Percentiles rank a stretch among this genome's conserved stretches.
These are phyloP conservation scores for Phengaris arion DNA, from an alignment of 2,888 invertebrate species.

Conservation along the genomic window DNA sequence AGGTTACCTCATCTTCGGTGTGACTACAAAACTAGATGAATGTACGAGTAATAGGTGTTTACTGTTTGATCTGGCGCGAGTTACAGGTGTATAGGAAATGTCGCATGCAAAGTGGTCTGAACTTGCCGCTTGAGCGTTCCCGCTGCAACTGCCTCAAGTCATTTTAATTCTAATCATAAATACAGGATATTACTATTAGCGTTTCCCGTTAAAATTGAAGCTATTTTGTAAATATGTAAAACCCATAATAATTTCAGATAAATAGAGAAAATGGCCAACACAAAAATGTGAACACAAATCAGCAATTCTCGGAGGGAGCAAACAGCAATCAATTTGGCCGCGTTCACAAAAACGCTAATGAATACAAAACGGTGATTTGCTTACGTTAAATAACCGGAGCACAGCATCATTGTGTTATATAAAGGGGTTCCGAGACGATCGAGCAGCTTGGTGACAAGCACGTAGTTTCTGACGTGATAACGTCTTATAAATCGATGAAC, in stretches of 20 bases:
- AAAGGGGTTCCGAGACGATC: too few relatives aligned
- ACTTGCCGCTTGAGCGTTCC: background rate
- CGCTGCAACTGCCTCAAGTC: background rate
- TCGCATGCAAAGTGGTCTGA: constrained; percentile 14
- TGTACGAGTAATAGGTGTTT: background rate
- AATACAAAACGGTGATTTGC: background rate
- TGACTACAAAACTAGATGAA: too few relatives aligned
- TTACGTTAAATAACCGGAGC: background rate
- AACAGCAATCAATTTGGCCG: constrained; percentile 8
- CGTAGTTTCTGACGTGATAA: too few relatives aligned
- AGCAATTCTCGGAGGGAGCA: background rate
- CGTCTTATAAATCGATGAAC: too few relatives aligned
- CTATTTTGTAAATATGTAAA: background rate
- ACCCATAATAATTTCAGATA: background rate
- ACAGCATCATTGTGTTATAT: background rate
- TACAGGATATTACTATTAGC: too few relatives aligned
- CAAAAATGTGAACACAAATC: constrained; percentile 2
- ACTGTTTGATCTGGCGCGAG: background rate
- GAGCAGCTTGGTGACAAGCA: too few relatives aligned
- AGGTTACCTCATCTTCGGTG: too few relatives aligned
- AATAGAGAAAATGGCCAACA: background rate
- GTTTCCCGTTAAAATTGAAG: too few relatives aligned
- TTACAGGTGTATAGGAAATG: constrained; percentile 3
- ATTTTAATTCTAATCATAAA: background rate
- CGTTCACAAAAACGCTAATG: background rate